A percentile compares a stretch with the other conserved stretches of the same genome.
These are phyloP conservation scores for Babyrousa celebensis DNA, from an alignment of 2,797 vertebrate genomes.

Conservation along the genomic window DNA sequence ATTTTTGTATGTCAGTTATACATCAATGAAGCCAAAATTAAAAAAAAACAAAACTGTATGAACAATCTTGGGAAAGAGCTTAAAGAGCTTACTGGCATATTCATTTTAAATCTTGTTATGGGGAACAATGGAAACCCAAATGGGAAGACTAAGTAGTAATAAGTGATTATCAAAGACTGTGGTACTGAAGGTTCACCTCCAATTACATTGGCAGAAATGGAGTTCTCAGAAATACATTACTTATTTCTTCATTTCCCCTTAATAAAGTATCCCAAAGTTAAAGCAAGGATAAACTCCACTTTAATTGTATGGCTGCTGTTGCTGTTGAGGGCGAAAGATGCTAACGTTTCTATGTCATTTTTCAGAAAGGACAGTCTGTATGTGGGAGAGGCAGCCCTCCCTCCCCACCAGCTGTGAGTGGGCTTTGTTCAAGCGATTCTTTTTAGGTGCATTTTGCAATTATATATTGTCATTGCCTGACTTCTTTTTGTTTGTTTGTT, in stretches of 20 bases:
- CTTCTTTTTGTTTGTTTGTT: background rate
- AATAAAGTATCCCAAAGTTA: constrained; percentile 1
- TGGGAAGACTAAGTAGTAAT: background rate
- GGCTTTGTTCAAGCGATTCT: background rate
- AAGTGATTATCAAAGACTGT: background rate
- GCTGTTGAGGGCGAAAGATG: background rate
- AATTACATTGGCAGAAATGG: background rate
- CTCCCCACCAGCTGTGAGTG: background rate
- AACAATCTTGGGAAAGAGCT: background rate
- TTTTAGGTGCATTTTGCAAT: background rate
- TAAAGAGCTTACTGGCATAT: background rate
- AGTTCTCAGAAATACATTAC: constrained; percentile 45
- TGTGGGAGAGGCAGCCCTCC: background rate
- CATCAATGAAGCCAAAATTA: too few relatives aligned
- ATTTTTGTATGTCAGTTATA: too few relatives aligned
- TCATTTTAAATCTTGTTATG: constrained; percentile 17
- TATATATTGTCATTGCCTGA: background rate
- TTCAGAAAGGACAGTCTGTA: background rate
- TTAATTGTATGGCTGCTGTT: background rate
- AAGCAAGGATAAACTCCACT: background rate
- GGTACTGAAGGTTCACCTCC: background rate
- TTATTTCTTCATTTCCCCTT: background rate
- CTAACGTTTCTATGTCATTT: background rate
- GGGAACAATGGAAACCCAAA: constrained; percentile 7
- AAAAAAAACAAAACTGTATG: background rate